Base-by-base conservation (phyloP, 2,113 vertebrate genomes). In the Telmatochromis sp. region DNA sequence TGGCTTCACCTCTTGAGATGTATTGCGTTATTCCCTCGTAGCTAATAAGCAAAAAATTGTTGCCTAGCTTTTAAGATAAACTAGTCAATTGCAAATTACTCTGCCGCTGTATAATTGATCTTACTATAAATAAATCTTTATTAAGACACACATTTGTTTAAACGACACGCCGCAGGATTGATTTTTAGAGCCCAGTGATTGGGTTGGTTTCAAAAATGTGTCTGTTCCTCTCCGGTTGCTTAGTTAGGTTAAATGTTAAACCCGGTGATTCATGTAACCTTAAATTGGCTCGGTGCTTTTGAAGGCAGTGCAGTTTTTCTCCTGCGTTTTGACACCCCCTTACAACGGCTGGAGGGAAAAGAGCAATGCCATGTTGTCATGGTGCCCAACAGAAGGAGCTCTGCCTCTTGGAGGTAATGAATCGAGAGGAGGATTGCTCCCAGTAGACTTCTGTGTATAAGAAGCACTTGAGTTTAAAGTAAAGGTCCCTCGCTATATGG, bases 361-460 rank as follows among this genome's bases (percentile, higher is more conserved):
- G 86, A 95, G 93, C 91, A 89, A 88, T 83, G 87, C 89, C 83
- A 89, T 93, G 95, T 96, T 93, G 93, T 95, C 95, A 95, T 95
- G 94, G 94, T 89, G 90, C 93, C 91, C 87, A 65, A 85, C 85
- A 91, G 90, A 92, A 93, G 90, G 83, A 93, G 88, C 89, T 86
- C 84, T 90, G 92, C 88, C 92, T 94, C 90, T 87, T 88, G 91
- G 86, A 92, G 91, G 91, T 94, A 93, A 93, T 94, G 92, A 94
- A 93, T 94, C 87, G 83, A 94, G 89, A 89, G 91, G 92, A 94
- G 86, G 89, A 94, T 93, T 93, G 91, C 83, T 94, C 94, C 90
- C 93, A 17, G 87, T 91, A 91, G 94, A 92, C 90, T 65, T 87
- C 51, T 58, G 35, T 87, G 81, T 93, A 93, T 68, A 89, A 94